phyloP scores from a whole-genome alignment of 2,888 invertebrate genomes.

The Phalera bucephala region DNA sequence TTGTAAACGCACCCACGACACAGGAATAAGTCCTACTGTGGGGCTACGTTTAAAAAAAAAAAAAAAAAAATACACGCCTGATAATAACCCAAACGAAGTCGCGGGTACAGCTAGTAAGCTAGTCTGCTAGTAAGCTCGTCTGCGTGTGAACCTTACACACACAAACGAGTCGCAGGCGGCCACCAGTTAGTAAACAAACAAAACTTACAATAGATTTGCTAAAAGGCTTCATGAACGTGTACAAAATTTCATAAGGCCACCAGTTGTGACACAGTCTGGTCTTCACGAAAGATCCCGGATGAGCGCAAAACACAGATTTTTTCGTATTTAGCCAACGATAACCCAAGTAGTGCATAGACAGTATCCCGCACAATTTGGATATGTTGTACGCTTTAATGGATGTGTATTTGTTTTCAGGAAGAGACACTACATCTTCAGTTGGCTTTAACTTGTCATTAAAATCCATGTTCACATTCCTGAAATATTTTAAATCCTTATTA shows the following conservation, averaged over 20 bases:
- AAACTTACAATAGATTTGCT: slow-evolving; percentile 93
- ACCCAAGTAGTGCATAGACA: slow-evolving; percentile 85
- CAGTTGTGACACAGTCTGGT: slow-evolving; percentile 90
- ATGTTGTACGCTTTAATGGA: slow-evolving; percentile 94
- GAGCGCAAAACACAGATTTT: slow-evolving; percentile 90
- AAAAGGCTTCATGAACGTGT: slow-evolving; percentile 92
- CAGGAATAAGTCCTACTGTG: no score
- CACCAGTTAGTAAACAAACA: no score
- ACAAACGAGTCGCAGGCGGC: no score
- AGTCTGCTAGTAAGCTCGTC: no score
- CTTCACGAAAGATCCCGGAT: slow-evolving; percentile 95
- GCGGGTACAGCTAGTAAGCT: no score
- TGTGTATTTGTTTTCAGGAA: slow-evolving; percentile 87
- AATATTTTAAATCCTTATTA: no score
- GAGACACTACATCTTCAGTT: slow-evolving; percentile 85
- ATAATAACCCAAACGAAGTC: no score
- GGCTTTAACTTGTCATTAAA: slow-evolving; percentile 58
- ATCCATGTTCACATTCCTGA: slow-evolving; percentile 61
- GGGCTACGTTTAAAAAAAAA: no score
- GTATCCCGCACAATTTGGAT: slow-evolving; percentile 92
- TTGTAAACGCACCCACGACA: no score
- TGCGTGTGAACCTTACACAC: no score
- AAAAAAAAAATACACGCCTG: no score
- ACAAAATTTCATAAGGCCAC: slow-evolving; percentile 91
- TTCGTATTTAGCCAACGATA: slow-evolving; percentile 86